These are phyloP conservation scores for Brachyopa scutellaris DNA, from an alignment of 2,888 invertebrate species.

Conservation along the genomic window DNA sequence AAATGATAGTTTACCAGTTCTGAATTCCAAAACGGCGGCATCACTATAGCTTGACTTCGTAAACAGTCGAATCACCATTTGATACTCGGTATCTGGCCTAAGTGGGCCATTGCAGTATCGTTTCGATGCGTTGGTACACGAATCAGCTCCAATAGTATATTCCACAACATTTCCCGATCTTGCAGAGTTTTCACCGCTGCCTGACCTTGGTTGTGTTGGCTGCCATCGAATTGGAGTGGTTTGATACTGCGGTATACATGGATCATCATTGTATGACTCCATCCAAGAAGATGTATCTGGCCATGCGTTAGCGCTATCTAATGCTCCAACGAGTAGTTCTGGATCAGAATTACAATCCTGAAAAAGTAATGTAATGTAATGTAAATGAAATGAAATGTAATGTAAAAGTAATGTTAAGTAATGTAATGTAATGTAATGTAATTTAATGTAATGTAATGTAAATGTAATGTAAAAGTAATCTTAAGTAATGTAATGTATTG, in stretches of 20 bases:
- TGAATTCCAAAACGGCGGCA: constrained; percentile 81
- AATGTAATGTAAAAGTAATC: too few relatives aligned
- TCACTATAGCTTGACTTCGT: constrained; percentile 84
- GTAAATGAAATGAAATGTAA: too few relatives aligned
- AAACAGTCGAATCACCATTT: constrained; percentile 86
- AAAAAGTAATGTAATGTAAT: too few relatives aligned
- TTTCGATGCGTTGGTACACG: constrained; percentile 75
- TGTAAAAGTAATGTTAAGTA: too few relatives aligned
- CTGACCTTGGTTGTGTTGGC: constrained; percentile 68
- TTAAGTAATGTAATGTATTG: too few relatives aligned
- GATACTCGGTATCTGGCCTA: constrained; percentile 85
- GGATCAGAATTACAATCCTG: constrained; percentile 77
- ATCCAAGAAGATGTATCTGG: constrained; percentile 78
- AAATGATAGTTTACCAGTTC: constrained; percentile 82
- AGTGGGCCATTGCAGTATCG: constrained; percentile 89
- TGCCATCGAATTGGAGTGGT: constrained; percentile 80
- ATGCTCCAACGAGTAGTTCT: constrained; percentile 76
- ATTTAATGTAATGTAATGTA: too few relatives aligned
- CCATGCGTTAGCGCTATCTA: constrained; percentile 79
- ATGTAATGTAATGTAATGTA: too few relatives aligned
- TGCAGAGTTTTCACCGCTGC: not conserved
- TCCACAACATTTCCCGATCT: constrained; percentile 39
- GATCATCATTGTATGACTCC: constrained; percentile 73
- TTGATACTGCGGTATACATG: constrained; percentile 81
- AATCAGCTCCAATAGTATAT: constrained; percentile 79